Evolutionary conservation across 1,140 invertebrate genomes (phyloP), one percentile per base, ranked within the genome.

Genomic region (Drosophila paulistorum): DNA sequence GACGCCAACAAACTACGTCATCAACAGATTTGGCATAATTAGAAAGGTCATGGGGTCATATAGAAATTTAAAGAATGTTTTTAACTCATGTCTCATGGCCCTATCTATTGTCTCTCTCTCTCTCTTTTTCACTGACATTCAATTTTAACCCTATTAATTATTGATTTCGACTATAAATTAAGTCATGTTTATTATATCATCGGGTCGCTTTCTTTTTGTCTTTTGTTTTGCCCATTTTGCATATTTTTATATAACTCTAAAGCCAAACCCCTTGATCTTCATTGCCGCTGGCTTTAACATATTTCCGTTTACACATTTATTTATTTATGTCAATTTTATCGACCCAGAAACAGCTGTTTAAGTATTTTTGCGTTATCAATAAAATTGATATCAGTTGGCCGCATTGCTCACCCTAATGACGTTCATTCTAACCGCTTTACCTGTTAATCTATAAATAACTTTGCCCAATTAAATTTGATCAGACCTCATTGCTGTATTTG

Each of bases 161-260:
- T 82, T 72, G 77, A 83, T 83, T 79, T 65, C 64, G 72, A 39
- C 72, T 59, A 66, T 77, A 70, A 73, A 79, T 54, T 74, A 67
- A 82, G 79, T 83, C 65, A 75, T 72, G 61, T 68, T 37, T 77
- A 87, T 86, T 86, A 86, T 86, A 73, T 86, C 83, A 86, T 74
- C 72, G 69, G 41, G 59, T 39, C 58, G 81, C 83, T 86, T 86
- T 86, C 83, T 79, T 87, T 86, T 87, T 41, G 14, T 20, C 63
- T 17, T 26, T 48, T 59, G 55, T 69, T 41, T 68, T 41, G 48
- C 67, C 65, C 57, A 68, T 68, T 70, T 78, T 79, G 81, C n/a
- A 67, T 78, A 68, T 68, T 76, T 86, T 85, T 86, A 81, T 51
- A 86, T 84, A 85, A 86, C 45, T 64, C 11, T 6, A 69, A 59